Evolutionary conservation across 2,113 vertebrate genomes (phyloP).

Genomic region (Camelus bactrianus): DNA sequence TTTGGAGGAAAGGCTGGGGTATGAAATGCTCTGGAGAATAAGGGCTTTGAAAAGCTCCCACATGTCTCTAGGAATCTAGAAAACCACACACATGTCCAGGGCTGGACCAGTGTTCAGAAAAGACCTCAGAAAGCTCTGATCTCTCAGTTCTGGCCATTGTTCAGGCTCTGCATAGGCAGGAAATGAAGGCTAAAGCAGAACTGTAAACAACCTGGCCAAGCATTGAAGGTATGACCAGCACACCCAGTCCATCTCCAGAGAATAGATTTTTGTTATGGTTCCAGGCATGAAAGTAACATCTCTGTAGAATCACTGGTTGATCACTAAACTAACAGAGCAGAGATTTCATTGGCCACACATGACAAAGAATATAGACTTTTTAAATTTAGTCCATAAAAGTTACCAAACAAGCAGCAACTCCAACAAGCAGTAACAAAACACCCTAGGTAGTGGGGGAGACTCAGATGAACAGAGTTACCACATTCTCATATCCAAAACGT

Average conservation of each 20-base stretch:
- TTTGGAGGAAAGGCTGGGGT: background rate
- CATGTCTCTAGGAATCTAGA: background rate
- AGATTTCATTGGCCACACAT: background rate
- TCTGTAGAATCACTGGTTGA: background rate
- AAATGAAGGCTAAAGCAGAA: background rate
- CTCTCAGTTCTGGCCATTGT: background rate
- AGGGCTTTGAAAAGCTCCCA: background rate
- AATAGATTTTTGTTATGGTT: background rate
- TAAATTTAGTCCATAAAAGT: background rate
- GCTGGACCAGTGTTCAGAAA: background rate
- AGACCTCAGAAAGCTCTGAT: background rate
- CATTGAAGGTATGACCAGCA: background rate
- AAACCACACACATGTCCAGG: background rate
- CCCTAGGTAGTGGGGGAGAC: background rate
- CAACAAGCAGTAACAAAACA: background rate
- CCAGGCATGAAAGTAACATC: background rate
- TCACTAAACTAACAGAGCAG: background rate
- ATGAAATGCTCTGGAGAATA: background rate
- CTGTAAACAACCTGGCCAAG: background rate
- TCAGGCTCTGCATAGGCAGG: background rate
- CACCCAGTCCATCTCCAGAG: background rate
- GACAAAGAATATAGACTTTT: background rate
- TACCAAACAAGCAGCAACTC: background rate
- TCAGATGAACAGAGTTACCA: background rate
- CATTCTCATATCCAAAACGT: background rate